phyloP scores from a whole-genome alignment of 1,140 invertebrate genomes.

The Druon quercuslanigerum region DNA sequence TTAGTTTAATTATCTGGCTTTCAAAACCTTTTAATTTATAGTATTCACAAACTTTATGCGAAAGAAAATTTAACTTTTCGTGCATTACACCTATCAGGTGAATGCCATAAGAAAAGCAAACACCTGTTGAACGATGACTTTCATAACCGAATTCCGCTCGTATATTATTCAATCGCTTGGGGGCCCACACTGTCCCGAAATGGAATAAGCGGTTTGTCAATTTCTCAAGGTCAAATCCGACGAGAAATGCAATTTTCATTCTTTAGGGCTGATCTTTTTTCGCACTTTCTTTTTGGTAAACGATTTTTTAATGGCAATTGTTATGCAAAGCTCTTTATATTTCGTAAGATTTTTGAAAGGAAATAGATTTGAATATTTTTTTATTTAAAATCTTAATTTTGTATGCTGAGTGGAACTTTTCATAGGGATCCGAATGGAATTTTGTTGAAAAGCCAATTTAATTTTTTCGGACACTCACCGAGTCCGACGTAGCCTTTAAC shows the following conservation, averaged over 20 bases:
- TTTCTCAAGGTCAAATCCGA: background rate
- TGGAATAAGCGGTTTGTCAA: background rate
- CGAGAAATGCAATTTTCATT: background rate
- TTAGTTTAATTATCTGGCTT: too few relatives aligned
- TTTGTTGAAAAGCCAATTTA: background rate
- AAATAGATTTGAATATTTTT: background rate
- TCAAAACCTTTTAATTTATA: too few relatives aligned
- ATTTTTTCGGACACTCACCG: slow-evolving; percentile 79
- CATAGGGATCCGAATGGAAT: background rate
- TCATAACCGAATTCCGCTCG: slow-evolving; percentile 18
- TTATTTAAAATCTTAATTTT: background rate
- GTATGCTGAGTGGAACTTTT: background rate
- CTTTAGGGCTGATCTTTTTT: too few relatives aligned
- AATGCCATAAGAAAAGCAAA: slow-evolving; percentile 6
- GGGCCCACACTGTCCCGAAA: background rate
- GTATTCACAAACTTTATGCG: too few relatives aligned
- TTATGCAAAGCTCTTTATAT: too few relatives aligned
- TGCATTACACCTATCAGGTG: background rate
- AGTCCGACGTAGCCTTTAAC: slow-evolving; percentile 90
- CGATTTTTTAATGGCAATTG: too few relatives aligned
- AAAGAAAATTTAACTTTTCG: background rate
- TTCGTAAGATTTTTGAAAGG: too few relatives aligned
- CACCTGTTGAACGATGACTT: slow-evolving; percentile 24
- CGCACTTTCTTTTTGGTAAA: too few relatives aligned
- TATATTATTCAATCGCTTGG: background rate